A percentile compares a stretch with the other conserved stretches of the same genome.
phyloP scores from a whole-genome alignment of 1,140 invertebrate genomes.

The Zaprionus taronus region DNA sequence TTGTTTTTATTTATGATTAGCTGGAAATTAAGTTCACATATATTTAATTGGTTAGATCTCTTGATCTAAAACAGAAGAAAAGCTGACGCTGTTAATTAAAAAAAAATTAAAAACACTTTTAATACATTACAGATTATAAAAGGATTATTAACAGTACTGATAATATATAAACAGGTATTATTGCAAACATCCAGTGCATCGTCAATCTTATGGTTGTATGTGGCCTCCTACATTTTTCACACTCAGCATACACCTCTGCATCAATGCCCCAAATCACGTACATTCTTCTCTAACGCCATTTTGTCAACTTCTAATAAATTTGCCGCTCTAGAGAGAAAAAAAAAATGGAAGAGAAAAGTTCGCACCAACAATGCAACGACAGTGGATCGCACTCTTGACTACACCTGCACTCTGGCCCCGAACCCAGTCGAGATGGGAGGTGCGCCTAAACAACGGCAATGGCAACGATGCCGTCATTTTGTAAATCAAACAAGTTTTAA shows the following conservation, averaged over 20 bases:
- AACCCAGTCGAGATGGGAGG: not conserved
- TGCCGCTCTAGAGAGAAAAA: constrained; percentile 14
- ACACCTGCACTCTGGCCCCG: constrained; percentile 14
- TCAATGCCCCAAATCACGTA: constrained; percentile 45
- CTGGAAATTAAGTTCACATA: constrained; percentile 35
- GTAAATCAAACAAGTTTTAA: constrained; percentile 62
- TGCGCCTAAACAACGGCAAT: constrained; percentile 43
- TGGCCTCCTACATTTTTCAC: not conserved
- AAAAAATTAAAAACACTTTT: no score
- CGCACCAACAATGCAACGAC: constrained; percentile 30
- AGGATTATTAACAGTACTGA: not conserved
- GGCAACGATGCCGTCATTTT: constrained; percentile 53
- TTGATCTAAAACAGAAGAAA: no score
- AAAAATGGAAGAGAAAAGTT: constrained; percentile 15
- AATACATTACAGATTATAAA: not conserved
- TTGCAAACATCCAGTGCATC: constrained; percentile 5
- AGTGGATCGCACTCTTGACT: constrained; percentile 47
- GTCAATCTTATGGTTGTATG: constrained; percentile 23
- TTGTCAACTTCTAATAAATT: constrained; percentile 62
- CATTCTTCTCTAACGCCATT: constrained; percentile 31
- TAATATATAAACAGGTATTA: not conserved
- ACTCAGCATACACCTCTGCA: not conserved
- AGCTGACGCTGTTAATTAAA: not conserved
- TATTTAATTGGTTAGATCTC: constrained; percentile 13
- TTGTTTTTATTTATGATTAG: constrained; percentile 43